Conservation (phyloP, 2,113 vertebrate genomes). For the Pagrus major region DNA sequence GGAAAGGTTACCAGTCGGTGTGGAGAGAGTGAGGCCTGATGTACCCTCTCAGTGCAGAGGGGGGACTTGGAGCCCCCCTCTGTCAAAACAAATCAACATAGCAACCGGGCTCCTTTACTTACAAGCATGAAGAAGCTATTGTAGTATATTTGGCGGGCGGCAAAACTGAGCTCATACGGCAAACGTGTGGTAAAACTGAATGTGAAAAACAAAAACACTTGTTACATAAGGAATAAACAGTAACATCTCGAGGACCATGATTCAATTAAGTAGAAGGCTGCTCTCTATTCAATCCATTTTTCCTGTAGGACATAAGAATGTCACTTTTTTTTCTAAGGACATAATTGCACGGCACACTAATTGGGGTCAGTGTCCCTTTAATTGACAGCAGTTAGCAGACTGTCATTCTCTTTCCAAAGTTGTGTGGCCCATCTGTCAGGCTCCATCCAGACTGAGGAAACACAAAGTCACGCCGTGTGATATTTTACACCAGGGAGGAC, state of each 20-base stretch:
- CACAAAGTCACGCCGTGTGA: conserved; percentile 73
- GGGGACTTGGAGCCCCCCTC: conserved; percentile 56
- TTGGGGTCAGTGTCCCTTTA: conserved; percentile 62
- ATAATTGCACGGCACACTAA: conserved; percentile 42
- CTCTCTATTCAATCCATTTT: conserved; percentile 8
- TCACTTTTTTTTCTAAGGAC: conserved; percentile 46
- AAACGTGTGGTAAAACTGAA: conserved; percentile 17
- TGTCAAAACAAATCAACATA: conserved; percentile 83
- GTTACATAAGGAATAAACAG: conserved; percentile 27
- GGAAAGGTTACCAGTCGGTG: conserved; percentile 72
- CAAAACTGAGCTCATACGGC: conserved; percentile 50
- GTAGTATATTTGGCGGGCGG: conserved; percentile 26
- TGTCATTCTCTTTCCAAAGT: conserved; percentile 30
- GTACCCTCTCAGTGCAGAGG: conserved; percentile 43
- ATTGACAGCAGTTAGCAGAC: conserved; percentile 54
- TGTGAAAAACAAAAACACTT: conserved; percentile 10
- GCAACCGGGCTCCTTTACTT: conserved; percentile 74
- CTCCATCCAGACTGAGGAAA: conserved; percentile 64
- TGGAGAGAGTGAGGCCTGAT: conserved; percentile 55
- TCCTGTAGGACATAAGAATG: conserved; percentile 22
- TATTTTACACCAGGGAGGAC: conserved; percentile 67
- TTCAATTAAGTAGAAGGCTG: conserved; percentile 6
- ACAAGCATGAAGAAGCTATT: conserved; percentile 57
- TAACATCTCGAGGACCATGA: background rate
- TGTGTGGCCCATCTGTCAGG: conserved; percentile 60